Base-by-base conservation (phyloP, 2,797 vertebrate genomes). In the Myoxocephalus aenaeus region DNA sequence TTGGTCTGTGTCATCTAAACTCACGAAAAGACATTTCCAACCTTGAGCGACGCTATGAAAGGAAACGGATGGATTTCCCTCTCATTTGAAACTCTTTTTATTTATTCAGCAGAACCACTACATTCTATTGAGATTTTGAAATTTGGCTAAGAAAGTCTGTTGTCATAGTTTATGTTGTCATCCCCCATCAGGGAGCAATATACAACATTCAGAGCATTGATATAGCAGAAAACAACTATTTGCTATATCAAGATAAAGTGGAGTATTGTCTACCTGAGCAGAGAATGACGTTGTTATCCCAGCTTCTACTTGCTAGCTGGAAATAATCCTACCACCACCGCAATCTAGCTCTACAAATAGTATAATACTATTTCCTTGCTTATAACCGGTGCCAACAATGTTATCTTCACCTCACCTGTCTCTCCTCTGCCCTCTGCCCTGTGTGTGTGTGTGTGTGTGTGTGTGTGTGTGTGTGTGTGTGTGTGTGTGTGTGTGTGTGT, bases 1-100 rank as follows among this genome's bases (percentile, higher is more conserved):
- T 62, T 44, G 44, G 50, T 68, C 77, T 79, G 66, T 64, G 68
- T 36, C 42, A 59, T 70, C 56, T 59, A 22, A 59, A 13, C 40
- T 59, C 42, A 48, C 25, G 20, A 70, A 36, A 29, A 59, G 56
- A 59, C 27, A 59, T 70, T 70, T 59, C 10, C 29, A 59, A 15
- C 53, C 25, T 11, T 10, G 1, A 48, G 13, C 54, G 48, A 13
- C 12, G 59, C 50, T 71, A 27, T 32, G 53, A 40, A 53, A 9
- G 36, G 53, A 77, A 36, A 68, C 51, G 7, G 53, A 3, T 0
- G 2, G 14, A 56, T 70, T 70, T 48, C n/a, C 38, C 25, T 58
- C 36, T 77, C 22, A 67, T 63, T 54, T 8, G 1, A 53, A 59
- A 8, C 36, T 38, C 3, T 65, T 62, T 20, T 1, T 38, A 5